Evolutionary conservation across 2,797 vertebrate species (phyloP).

Genomic region (Leptodactylus fallax): DNA sequence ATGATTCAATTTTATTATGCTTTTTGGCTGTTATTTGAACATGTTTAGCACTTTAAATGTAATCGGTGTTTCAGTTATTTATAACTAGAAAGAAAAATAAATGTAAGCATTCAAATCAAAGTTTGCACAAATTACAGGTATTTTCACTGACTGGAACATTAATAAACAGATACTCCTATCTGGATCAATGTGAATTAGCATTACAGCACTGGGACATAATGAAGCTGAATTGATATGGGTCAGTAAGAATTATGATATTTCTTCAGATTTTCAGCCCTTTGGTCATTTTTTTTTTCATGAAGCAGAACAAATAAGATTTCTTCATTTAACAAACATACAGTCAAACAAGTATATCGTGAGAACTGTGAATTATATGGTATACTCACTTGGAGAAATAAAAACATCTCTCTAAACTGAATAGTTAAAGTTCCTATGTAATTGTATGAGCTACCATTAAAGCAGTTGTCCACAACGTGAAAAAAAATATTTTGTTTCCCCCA

Average conservation of each 20-base stretch:
- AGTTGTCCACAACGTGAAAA: not conserved
- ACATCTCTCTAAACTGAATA: not conserved
- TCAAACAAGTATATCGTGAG: conserved; percentile 38
- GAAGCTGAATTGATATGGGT: conserved; percentile 56
- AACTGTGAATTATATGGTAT: conserved; percentile 25
- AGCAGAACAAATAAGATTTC: conserved; percentile 60
- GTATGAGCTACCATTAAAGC: not conserved
- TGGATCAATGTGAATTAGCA: conserved; percentile 61
- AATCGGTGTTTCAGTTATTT: conserved; percentile 52
- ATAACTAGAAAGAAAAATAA: conserved; percentile 57
- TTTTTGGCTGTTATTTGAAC: conserved; percentile 58
- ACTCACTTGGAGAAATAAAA: conserved; percentile 15
- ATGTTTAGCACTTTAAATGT: conserved; percentile 42
- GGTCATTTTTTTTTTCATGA: conserved; percentile 59
- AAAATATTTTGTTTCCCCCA: not conserved
- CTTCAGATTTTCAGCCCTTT: conserved; percentile 56
- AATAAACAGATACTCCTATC: conserved; percentile 58
- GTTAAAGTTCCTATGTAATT: not conserved
- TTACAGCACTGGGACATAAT: conserved; percentile 52
- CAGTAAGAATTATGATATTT: conserved; percentile 42
- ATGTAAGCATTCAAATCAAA: conserved; percentile 61
- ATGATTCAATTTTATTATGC: conserved; percentile 47
- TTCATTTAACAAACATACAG: conserved; percentile 49
- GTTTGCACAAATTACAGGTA: conserved; percentile 61
- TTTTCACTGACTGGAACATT: conserved; percentile 67